Conservation (phyloP, 23 tunicate genomes). For the Ciona savignyi region DNA sequence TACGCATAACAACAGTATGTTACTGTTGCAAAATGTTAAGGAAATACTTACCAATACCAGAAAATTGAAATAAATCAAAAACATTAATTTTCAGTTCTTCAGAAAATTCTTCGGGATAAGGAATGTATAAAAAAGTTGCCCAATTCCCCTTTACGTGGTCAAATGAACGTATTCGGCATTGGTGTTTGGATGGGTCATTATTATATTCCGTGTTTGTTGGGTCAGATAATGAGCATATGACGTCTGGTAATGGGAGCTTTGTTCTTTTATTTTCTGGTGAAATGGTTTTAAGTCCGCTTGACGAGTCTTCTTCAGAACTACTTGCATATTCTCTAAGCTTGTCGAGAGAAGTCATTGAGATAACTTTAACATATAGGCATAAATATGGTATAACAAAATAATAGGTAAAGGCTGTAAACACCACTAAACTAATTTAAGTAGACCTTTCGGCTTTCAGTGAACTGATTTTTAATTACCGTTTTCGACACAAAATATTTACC, state of each 20-base stretch:
- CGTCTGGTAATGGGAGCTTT: background rate
- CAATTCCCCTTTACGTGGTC: background rate
- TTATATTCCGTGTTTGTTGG: background rate
- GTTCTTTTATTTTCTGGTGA: background rate
- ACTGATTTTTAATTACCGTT: no score
- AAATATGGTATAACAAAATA: no score
- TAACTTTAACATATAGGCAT: no score
- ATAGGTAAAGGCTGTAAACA: no score
- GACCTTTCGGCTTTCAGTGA: no score
- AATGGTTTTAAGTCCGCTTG: background rate
- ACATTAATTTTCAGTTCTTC: background rate
- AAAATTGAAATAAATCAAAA: background rate
- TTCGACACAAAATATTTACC: no score
- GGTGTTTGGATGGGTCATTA: background rate
- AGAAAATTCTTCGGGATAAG: background rate
- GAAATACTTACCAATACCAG: background rate
- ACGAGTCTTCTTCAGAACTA: background rate
- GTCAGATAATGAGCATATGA: background rate
- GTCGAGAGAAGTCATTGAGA: background rate
- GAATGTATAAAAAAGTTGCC: background rate
- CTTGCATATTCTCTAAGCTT: background rate
- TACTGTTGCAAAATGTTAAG: no score
- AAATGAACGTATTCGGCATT: background rate
- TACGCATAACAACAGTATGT: no score
- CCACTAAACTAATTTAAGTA: no score